Evolutionary conservation across 2,888 invertebrate species (phyloP).

Genomic region (Carabus problematicus): DNA sequence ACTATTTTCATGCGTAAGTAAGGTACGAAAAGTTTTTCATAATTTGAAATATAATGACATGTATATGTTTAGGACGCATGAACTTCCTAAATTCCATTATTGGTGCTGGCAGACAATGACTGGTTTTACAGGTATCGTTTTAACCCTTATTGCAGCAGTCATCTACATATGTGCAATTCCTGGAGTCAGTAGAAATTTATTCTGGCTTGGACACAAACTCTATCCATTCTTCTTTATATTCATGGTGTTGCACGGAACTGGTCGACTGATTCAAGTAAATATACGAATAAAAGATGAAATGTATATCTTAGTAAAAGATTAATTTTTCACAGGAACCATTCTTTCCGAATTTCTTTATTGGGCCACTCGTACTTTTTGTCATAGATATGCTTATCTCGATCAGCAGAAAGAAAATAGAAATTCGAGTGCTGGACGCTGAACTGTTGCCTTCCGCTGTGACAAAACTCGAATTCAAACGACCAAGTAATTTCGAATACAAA

Average conservation of each 20-base stretch:
- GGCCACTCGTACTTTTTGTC: conserved; percentile 64
- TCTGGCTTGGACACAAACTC: conserved; percentile 66
- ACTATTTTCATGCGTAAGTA: conserved; percentile 64
- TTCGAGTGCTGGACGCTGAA: conserved; percentile 64
- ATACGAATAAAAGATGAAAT: too few relatives aligned
- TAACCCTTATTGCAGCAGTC: conserved; percentile 62
- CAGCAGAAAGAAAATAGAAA: conserved; percentile 65
- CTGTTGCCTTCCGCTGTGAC: conserved; percentile 69
- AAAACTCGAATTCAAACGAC: conserved; percentile 65
- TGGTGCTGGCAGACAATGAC: conserved; percentile 69
- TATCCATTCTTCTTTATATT: conserved; percentile 66
- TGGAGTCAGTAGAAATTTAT: conserved; percentile 63
- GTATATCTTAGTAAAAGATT: neutral
- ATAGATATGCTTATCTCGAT: conserved; percentile 64
- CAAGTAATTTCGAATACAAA: conserved; percentile 66
- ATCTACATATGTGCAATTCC: conserved; percentile 66
- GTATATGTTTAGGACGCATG: conserved; percentile 60
- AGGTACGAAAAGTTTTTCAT: too few relatives aligned
- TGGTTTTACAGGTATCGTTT: conserved; percentile 66
- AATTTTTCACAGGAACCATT: conserved; percentile 59
- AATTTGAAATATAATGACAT: too few relatives aligned
- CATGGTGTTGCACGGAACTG: conserved; percentile 66
- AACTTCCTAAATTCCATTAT: conserved; percentile 67
- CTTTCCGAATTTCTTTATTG: conserved; percentile 64
- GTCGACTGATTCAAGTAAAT: conserved; percentile 62